Conservation (phyloP, 2,113 vertebrate genomes). For the Heptranchias perlo region DNA sequence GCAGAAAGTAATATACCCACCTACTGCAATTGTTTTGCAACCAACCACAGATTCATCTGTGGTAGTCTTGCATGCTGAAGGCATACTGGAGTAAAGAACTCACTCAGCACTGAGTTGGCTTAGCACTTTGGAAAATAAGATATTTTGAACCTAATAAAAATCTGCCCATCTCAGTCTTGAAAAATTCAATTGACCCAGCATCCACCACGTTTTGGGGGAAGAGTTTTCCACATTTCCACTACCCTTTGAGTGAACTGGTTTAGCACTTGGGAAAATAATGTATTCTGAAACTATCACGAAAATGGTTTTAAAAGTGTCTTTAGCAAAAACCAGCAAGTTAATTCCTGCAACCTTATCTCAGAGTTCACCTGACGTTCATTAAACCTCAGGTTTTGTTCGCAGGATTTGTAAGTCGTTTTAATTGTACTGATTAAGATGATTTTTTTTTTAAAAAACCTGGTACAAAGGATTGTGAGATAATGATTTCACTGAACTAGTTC, state of each 20-base stretch:
- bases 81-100: neutral
- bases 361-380: neutral
- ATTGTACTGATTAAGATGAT: neutral
- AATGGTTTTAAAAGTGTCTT: neutral
- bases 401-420: neutral
- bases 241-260: neutral
- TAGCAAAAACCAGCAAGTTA: neutral
- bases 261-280: neutral
- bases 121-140: too few relatives aligned
- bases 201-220: neutral
- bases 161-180: too few relatives aligned
- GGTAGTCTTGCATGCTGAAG: neutral
- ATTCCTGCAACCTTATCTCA: neutral
- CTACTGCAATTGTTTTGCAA: neutral
- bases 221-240: neutral
- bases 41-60: neutral
- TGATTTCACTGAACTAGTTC: neutral
- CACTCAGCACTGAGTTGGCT: neutral
- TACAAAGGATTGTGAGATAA: neutral
- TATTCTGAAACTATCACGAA: neutral
- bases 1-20: neutral
- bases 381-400: neutral
- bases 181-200: too few relatives aligned
- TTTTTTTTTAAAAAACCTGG: too few relatives aligned
- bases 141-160: neutral